Conservation (phyloP, 2,113 vertebrate species). For the Mirza zaza region DNA sequence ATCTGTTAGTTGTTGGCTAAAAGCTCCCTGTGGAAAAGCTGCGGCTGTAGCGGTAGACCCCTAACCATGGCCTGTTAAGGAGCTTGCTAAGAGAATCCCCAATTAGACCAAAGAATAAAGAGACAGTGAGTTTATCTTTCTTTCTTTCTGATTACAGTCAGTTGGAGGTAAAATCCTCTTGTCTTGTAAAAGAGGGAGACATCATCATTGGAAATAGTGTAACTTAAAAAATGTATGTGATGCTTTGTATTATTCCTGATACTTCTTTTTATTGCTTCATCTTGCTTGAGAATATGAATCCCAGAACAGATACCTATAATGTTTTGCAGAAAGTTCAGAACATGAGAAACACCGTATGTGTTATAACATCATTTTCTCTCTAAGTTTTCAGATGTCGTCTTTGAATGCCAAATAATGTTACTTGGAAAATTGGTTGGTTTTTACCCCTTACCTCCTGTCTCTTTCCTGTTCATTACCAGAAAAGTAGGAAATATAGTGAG, state of each 20-base stretch:
- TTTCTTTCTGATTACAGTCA: constrained; percentile 17
- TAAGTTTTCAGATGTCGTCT: not conserved
- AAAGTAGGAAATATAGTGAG: not conserved
- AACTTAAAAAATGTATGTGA: not conserved
- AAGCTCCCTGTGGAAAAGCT: constrained; percentile 53
- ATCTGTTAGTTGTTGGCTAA: constrained; percentile 36
- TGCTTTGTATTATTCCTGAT: not conserved
- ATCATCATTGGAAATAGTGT: not conserved
- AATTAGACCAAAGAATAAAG: not conserved
- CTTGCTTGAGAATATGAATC: not conserved
- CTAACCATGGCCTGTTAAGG: not conserved
- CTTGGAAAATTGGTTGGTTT: not conserved
- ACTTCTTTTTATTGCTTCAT: not conserved
- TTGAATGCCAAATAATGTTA: not conserved
- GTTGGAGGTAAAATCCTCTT: not conserved
- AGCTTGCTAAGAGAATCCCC: not conserved
- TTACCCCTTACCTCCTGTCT: not conserved
- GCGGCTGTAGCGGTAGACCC: not conserved
- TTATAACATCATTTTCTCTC: not conserved
- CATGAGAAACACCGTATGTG: not conserved
- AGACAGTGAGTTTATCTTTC: constrained; percentile 23
- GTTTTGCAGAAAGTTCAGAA: not conserved
- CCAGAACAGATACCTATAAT: not conserved
- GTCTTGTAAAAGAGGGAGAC: not conserved
- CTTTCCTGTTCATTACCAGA: not conserved